Base-by-base conservation (phyloP, 2,113 vertebrate species). In the Ciconia boyciana region DNA sequence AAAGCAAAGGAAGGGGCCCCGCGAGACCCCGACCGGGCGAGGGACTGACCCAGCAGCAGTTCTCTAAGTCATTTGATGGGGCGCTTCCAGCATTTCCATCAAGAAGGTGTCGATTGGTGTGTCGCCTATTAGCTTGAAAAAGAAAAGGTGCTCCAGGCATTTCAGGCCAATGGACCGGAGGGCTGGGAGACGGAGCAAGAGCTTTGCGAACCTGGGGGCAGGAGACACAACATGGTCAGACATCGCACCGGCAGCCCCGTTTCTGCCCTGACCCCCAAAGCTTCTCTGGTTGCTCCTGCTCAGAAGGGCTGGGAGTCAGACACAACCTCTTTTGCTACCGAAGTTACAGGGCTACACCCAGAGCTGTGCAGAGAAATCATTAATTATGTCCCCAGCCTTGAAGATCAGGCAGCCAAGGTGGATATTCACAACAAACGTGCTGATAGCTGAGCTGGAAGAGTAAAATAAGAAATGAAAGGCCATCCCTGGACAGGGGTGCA, bases 71-170 rank as follows among this genome's bases (percentile, higher is more conserved):
- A 99, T 99, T 98, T 99, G 99, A 97, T 99, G 99, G 1, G 99
- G 99, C 0, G 99, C 99, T 96, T 99, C 99, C 96, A 99, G 98
- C 99, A 99, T 99, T 97, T 99, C 99, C 99, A 99, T 99, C 96
- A 99, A 97, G 98, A 99, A 99, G 97, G 99, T 99, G 98, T 99
- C 99, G 18, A 99, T 99, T 54, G 99, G 99, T 12, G 99, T 99
- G 98, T 99, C 99, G 6, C 99, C 99, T 90, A 99, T 99, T 97
- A 99, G 99, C 96, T 99, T 99, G 98, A 99, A 99, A 98, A 99
- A 99, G 98, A 99, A 99, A 66, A 99, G 98, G 94, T 99, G 99
- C 97, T 99, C 99, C 97, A 99, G 98, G 98, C 99, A 99, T 98
- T 99, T 99, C 70, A 99, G 99, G 87, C 99, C 99, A 17, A 99